Evolutionary conservation across 2,797 vertebrate genomes (phyloP), one percentile per base, ranked within the genome.

Genomic region (Phrynocephalus guinanensis): DNA sequence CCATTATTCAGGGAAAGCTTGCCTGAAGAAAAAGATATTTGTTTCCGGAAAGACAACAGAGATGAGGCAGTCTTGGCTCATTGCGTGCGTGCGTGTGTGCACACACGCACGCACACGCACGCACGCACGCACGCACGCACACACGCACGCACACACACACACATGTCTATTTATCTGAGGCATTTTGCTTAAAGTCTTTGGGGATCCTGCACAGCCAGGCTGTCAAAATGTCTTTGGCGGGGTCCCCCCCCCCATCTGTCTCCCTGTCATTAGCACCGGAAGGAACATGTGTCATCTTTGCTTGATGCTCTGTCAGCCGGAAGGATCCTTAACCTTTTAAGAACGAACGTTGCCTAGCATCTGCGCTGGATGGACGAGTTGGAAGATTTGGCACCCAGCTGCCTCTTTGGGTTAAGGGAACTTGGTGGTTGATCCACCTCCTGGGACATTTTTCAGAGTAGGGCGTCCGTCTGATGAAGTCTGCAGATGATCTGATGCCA

Each of bases 381-480:
- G 91, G 85, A 87, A 1, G 80, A 6, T 86, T 92, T 89, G 90
- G 80, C 75, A 86, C 76, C 66, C 0, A 0, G 87, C 87, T 96
- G 87, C 88, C 92, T 91, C 83, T 93, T 93, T 92, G 92, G 88
- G 90, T 95, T 94, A 95, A 91, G 85, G n/a, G 79, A 89, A 86
- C 71, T 79, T 86, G 71, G 80, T 30, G 52, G 88, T 88, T 92
- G 93, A 90, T 91, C 83, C 26, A 88, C 89, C 93, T 84, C 89
- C 79, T 80, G 93, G 92, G 92, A 94, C 93, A 95, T 88, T 38
- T 88, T 38, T 5, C 0, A 72, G 87, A 89, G 63, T 86, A 94
- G 87, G 93, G 94, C 95, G 93, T 90, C 83, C 90, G 93, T 91
- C 89, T 92, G 93, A 94, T 93, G 93, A 94, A 95, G 93, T 91